Evolutionary conservation across 2,113 vertebrate genomes (phyloP).

Genomic region (Notarius quadriscutis): DNA sequence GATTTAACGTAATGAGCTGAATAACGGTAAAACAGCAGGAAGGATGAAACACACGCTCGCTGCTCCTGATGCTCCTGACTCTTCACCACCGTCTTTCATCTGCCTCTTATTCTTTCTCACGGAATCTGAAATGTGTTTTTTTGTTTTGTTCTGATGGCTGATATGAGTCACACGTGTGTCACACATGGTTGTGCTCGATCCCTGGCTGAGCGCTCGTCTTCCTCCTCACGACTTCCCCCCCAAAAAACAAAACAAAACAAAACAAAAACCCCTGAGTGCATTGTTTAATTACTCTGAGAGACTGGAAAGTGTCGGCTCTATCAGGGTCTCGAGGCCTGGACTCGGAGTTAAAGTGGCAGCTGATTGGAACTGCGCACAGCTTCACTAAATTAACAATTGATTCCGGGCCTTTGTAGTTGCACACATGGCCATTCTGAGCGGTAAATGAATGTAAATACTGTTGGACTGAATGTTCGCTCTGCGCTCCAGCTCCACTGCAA

Average conservation of each 20-base stretch:
- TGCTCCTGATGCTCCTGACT: background rate
- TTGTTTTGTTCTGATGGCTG: background rate
- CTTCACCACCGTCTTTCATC: background rate
- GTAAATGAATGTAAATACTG: slow-evolving; percentile 13
- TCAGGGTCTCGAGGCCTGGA: slow-evolving; percentile 32
- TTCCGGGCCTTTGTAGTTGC: slow-evolving; percentile 6
- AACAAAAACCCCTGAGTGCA: slow-evolving; percentile 32
- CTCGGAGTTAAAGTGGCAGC: slow-evolving; percentile 30
- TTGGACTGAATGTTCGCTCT: background rate
- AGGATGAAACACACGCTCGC: background rate
- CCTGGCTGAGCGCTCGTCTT: background rate
- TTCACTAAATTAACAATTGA: slow-evolving; percentile 41
- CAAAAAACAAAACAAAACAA: background rate
- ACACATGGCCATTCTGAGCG: slow-evolving; percentile 8
- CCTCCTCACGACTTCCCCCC: slow-evolving; percentile 5
- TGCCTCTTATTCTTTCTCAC: background rate
- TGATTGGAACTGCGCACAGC: slow-evolving; percentile 18
- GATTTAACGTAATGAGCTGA: background rate
- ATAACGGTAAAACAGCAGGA: background rate
- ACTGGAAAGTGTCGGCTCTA: slow-evolving; percentile 37
- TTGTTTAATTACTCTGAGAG: slow-evolving; percentile 50
- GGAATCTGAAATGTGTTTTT: background rate
- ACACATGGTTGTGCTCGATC: background rate
- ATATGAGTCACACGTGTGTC: slow-evolving; percentile 27
- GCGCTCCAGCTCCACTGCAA: background rate